Evolutionary conservation across 2,888 invertebrate species (phyloP).

Genomic region (Caenorhabditis doughertyi): DNA sequence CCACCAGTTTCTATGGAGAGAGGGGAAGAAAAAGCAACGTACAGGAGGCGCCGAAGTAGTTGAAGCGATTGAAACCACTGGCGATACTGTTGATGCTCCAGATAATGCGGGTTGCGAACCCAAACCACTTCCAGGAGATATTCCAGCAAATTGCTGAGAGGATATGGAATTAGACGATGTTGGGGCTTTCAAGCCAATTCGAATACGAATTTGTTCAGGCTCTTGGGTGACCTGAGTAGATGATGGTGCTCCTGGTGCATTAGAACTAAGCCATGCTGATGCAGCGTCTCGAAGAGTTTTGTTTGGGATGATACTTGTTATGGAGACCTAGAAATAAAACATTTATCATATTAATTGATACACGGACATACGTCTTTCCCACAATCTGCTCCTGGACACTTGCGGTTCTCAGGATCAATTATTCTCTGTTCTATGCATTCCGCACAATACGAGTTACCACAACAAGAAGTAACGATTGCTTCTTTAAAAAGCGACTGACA

Average conservation of each 20-base stretch:
- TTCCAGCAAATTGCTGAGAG: background rate
- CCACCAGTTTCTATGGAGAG: too few relatives aligned
- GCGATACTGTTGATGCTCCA: background rate
- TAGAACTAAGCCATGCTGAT: slow-evolving; percentile 67
- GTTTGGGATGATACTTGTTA: slow-evolving; percentile 79
- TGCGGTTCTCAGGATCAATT: slow-evolving; percentile 70
- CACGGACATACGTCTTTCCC: slow-evolving; percentile 34
- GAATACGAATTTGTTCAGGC: slow-evolving; percentile 59
- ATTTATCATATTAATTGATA: background rate
- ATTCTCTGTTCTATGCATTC: slow-evolving; percentile 88
- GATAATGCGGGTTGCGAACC: background rate
- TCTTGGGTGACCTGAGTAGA: background rate
- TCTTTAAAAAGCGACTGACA: slow-evolving; percentile 90
- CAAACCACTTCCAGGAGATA: slow-evolving; percentile 36
- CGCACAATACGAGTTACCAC: slow-evolving; percentile 98
- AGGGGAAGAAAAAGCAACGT: background rate
- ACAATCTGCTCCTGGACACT: slow-evolving; percentile 73
- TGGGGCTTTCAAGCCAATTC: slow-evolving; percentile 54
- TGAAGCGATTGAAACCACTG: background rate
- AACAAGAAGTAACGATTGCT: slow-evolving; percentile 98
- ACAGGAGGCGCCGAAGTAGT: background rate
- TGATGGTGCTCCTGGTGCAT: slow-evolving; percentile 23
- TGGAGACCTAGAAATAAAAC: slow-evolving; percentile 52
- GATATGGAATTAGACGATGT: background rate
- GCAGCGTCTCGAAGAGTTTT: slow-evolving; percentile 75